Evolutionary conservation across 30 jellyfish, hydroid and myxozoan species (phyloP), one percentile per base, ranked within the genome.

Genomic region (Calvadosia cruxmelitensis): DNA sequence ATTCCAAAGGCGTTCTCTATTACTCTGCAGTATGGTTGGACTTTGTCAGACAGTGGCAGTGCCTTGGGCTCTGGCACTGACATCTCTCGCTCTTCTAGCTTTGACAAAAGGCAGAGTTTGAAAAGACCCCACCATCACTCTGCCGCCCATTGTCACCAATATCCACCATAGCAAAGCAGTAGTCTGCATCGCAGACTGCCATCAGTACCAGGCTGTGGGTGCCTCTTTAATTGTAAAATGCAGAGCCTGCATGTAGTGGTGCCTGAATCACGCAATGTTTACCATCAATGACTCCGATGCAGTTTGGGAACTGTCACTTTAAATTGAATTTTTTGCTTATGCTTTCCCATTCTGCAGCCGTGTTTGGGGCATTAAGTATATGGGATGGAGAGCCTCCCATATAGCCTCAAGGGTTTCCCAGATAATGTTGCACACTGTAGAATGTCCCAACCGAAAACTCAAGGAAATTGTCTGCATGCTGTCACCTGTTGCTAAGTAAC

Each of bases 1-100:
- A 80, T 80, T 32, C 93, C 88, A 80, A 80, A 71, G 23, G 82
- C 52, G 66, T 80, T 80, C 57, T 72, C 93, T 25, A 63, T 74
- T 49, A 81, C 82, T 69, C 85, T 69, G 30, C 71, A 64, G 1
- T n/a, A 30, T 29, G 29, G 31, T 2, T 64, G 27, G 73, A 12
- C 62, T 49, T 15, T 15, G 62, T 15, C n/a, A 49, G 15, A n/a
- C n/a, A 49, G n/a, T 49, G 15, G n/a, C n/a, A 49, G 62, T 49
- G 62, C 62, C 15, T 49, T 49, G 62, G 16, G n/a, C 15, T 15
- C 16, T 12, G 62, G 15, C 15, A 49, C n/a, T 49, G 15, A 49
- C 62, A 49, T 49, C n/a, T 49, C 15, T 49, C 62, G 15, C 28
- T 24, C 67, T 33, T 52, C 28, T 10, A 24, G 26, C 67, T 52